A percentile compares a stretch with the other conserved stretches of the same genome.
Conservation (phyloP, 2,113 vertebrate genomes). For the Hirundichthys speculiger region DNA sequence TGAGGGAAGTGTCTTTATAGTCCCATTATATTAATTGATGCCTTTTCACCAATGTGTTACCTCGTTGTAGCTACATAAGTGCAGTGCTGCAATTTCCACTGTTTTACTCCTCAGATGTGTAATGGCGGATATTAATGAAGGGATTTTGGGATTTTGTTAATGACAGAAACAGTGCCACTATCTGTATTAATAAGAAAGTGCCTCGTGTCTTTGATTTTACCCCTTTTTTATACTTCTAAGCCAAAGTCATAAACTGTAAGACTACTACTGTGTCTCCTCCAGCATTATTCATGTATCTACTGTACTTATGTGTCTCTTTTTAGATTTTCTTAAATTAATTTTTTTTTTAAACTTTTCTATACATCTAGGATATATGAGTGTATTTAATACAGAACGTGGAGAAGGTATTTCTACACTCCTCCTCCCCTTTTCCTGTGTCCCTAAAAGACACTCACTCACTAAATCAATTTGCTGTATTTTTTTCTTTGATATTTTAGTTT, state of each 20-base stretch:
- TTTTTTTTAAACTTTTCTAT: constrained; percentile 52
- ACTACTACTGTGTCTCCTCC: constrained; percentile 47
- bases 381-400: constrained; percentile 46
- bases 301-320: constrained; percentile 41
- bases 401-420: constrained; percentile 25
- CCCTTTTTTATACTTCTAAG: constrained; percentile 44
- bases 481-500: constrained; percentile 48
- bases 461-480: constrained; percentile 60
- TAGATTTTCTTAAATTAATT: constrained; percentile 49
- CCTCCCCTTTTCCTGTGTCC: constrained; percentile 36
- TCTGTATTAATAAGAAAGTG: constrained; percentile 27
- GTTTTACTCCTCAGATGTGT: not conserved
- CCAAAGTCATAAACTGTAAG: constrained; percentile 58
- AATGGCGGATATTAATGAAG: constrained; percentile 17
- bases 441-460: constrained; percentile 38
- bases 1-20: constrained; percentile 12
- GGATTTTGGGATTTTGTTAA: constrained; percentile 14
- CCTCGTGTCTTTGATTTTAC: constrained; percentile 27
- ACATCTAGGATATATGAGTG: constrained; percentile 38
- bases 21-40: not conserved
- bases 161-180: not conserved
- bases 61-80: too few species aligned
- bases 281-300: constrained; percentile 23
- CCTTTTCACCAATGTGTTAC: too few species aligned
- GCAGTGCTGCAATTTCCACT: too few species aligned